A percentile compares a stretch with the other conserved stretches of the same genome.
phyloP scores from a whole-genome alignment of 2,113 vertebrate genomes.

The Pangasianodon gigas region DNA sequence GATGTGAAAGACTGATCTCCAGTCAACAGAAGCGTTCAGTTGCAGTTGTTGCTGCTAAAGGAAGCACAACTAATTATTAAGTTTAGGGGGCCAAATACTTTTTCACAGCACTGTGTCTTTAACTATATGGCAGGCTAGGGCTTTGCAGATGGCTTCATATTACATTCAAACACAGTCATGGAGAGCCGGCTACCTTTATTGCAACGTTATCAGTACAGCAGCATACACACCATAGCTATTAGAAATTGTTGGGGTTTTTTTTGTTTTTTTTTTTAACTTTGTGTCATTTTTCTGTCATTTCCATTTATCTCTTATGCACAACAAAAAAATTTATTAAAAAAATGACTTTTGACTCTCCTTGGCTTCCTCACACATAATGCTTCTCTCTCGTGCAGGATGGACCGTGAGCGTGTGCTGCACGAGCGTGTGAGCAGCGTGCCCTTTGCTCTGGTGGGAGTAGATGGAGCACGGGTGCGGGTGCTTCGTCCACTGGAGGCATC shows the following conservation, averaged over 20 bases:
- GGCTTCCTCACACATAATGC: not conserved
- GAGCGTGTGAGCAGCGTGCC: constrained; percentile 77
- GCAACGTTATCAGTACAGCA: not conserved
- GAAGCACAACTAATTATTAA: not conserved
- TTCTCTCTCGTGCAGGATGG: constrained; percentile 70
- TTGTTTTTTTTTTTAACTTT: too few species aligned
- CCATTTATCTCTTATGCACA: not conserved
- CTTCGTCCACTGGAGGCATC: constrained; percentile 76
- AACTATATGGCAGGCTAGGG: not conserved
- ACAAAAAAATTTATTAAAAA: not conserved
- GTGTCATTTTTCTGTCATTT: not conserved
- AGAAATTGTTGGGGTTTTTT: not conserved
- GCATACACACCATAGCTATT: not conserved
- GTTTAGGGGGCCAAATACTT: too few species aligned
- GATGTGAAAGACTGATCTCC: too few species aligned
- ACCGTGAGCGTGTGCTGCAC: constrained; percentile 77
- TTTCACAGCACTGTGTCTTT: not conserved
- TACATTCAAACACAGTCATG: not conserved
- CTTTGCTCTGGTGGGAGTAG: constrained; percentile 71
- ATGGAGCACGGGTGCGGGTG: constrained; percentile 70
- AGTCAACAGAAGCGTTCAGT: too few species aligned
- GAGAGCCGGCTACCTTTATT: not conserved
- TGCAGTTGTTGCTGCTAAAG: too few species aligned
- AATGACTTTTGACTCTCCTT: not conserved
- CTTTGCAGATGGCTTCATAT: not conserved